A percentile compares a stretch with the other conserved stretches of the same genome.
phyloP scores from a whole-genome alignment of 2,888 invertebrate species.

The Herminia tarsipennalis region DNA sequence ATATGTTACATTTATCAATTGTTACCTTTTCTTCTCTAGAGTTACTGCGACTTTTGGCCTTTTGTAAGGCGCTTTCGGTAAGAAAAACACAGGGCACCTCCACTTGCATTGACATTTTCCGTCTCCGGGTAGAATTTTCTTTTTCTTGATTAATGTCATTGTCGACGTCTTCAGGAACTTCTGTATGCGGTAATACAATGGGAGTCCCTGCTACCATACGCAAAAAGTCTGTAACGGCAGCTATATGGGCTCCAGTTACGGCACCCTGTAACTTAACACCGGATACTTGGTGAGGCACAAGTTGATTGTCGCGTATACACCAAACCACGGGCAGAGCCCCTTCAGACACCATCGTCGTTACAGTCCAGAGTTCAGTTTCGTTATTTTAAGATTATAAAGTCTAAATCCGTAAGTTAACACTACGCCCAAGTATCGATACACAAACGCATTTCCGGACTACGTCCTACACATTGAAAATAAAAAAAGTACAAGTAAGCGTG shows the following conservation, averaged over 20 bases:
- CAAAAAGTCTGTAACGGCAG: slow-evolving; percentile 88
- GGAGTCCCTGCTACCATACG: slow-evolving; percentile 87
- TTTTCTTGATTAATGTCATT: slow-evolving; percentile 78
- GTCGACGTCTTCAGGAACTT: slow-evolving; percentile 71
- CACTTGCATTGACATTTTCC: slow-evolving; percentile 84
- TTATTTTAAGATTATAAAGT: slow-evolving; percentile 31
- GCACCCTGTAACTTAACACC: slow-evolving; percentile 88
- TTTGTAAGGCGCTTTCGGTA: slow-evolving; percentile 78
- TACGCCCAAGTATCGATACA: slow-evolving; percentile 50
- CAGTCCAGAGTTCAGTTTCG: slow-evolving; percentile 45
- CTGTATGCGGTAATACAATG: slow-evolving; percentile 83
- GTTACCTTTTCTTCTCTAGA: slow-evolving; percentile 78
- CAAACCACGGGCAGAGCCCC: slow-evolving; percentile 87
- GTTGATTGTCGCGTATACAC: slow-evolving; percentile 89
- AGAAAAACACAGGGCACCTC: slow-evolving; percentile 84
- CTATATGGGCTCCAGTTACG: slow-evolving; percentile 88
- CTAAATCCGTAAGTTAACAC: slow-evolving; percentile 39
- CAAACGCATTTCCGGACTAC: slow-evolving; percentile 70
- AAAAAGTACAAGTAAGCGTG: slow-evolving; percentile 64
- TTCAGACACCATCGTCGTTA: slow-evolving; percentile 86
- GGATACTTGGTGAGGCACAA: slow-evolving; percentile 88
- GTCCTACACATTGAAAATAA: slow-evolving; percentile 67
- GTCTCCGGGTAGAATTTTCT: slow-evolving; percentile 71
- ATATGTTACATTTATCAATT: slow-evolving; percentile 66
- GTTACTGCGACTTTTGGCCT: slow-evolving; percentile 77